Evolutionary conservation across 2,797 vertebrate species (phyloP).

Genomic region (Catamblyrhynchus diadema): DNA sequence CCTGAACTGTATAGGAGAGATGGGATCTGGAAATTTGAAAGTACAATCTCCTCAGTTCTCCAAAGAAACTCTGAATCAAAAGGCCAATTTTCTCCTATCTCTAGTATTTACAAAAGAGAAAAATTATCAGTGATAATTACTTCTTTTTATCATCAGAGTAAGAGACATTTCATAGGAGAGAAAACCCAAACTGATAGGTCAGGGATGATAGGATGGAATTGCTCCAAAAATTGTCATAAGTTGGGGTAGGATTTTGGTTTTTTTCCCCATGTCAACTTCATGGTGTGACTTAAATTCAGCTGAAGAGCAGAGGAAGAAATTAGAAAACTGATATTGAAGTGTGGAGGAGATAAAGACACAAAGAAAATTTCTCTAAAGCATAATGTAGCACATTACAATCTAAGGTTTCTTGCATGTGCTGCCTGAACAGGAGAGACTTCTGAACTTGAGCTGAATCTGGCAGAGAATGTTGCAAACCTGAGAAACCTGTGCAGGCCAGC

Average conservation of each 20-base stretch:
- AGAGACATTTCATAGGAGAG: not conserved
- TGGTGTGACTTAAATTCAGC: not conserved
- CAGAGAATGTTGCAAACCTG: not conserved
- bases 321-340: not conserved
- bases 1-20: not conserved
- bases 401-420: not conserved
- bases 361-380: not conserved
- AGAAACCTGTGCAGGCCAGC: not conserved
- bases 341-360: not conserved
- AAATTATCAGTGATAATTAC: not conserved
- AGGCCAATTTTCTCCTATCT: not conserved
- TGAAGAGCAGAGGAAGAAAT: not conserved
- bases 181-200: not conserved
- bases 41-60: not conserved
- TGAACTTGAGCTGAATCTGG: not conserved
- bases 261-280: not conserved
- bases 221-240: not conserved
- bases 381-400: not conserved
- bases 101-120: not conserved
- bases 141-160: not conserved
- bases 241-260: not conserved
- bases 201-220: not conserved
- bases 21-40: not conserved
- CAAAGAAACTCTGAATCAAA: not conserved
- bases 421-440: not conserved